phyloP scores from a whole-genome alignment of 2,113 vertebrate species.

The Bubo bubo region DNA sequence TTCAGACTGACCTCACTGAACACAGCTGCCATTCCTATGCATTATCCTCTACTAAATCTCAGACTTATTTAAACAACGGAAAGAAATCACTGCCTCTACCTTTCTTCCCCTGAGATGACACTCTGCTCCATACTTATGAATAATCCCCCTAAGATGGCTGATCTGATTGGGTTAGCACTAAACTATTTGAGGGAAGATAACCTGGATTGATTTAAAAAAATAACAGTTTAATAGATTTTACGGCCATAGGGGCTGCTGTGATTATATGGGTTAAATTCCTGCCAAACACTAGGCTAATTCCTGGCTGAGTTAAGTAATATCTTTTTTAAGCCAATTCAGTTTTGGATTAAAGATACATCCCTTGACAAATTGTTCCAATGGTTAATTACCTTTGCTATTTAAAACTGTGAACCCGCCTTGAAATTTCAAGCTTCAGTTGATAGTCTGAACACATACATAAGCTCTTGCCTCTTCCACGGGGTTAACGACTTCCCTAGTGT shows the following conservation, averaged over 20 bases:
- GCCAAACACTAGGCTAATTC: not conserved
- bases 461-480: not conserved
- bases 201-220: not conserved
- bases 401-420: not conserved
- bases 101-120: conserved; percentile 3
- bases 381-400: conserved; percentile 25
- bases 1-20: not conserved
- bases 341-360: conserved; percentile 1
- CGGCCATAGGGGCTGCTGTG: not conserved
- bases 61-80: conserved; percentile 10
- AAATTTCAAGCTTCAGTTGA: not conserved
- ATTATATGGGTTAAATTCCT: conserved; percentile 4
- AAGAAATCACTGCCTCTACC: not conserved
- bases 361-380: not conserved
- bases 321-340: not conserved
- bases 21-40: not conserved
- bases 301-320: not conserved
- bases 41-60: not conserved
- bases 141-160: not conserved
- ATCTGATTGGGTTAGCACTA: not conserved
- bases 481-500: not conserved
- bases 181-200: not conserved
- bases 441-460: not conserved
- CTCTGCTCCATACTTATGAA: conserved; percentile 12
- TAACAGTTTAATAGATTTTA: not conserved